Evolutionary conservation across 2,113 vertebrate genomes (phyloP).

Genomic region (Nyctereutes procyonoides): DNA sequence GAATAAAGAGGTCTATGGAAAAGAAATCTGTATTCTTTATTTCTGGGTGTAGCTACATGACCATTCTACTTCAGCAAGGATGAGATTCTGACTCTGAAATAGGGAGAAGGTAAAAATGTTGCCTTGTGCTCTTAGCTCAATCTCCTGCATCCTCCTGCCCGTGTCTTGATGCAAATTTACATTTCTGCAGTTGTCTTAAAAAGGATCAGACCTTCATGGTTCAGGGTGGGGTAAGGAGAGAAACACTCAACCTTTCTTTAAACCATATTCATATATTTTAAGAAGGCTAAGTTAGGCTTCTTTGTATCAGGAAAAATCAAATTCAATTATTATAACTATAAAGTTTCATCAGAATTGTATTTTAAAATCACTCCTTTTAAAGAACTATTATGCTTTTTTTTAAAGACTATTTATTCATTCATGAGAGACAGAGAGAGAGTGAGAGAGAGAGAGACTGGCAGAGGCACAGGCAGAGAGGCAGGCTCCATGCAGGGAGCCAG

Average conservation of each 20-base stretch:
- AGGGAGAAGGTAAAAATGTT: not conserved
- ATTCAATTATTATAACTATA: not conserved
- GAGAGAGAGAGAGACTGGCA: too few species aligned
- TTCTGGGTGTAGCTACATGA: not conserved
- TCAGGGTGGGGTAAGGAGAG: not conserved
- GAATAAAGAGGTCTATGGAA: not conserved
- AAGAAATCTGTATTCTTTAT: not conserved
- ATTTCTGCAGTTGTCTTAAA: not conserved
- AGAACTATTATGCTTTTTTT: not conserved
- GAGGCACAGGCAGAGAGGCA: too few species aligned
- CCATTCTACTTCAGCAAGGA: not conserved
- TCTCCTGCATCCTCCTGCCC: not conserved
- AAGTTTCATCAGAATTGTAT: not conserved
- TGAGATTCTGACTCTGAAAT: not conserved
- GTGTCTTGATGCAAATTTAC: not conserved
- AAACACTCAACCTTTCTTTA: not conserved
- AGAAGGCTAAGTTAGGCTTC: not conserved
- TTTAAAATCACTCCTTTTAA: not conserved
- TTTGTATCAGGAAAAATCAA: not conserved
- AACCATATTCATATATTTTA: not conserved
- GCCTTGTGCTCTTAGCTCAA: not conserved
- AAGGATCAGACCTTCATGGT: not conserved
- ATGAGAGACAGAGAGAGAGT: too few species aligned
- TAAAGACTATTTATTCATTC: not conserved
- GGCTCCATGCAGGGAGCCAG: too few species aligned